These are phyloP conservation scores for Nerophis ophidion DNA, from an alignment of 2,113 vertebrate genomes.

Conservation along the genomic window DNA sequence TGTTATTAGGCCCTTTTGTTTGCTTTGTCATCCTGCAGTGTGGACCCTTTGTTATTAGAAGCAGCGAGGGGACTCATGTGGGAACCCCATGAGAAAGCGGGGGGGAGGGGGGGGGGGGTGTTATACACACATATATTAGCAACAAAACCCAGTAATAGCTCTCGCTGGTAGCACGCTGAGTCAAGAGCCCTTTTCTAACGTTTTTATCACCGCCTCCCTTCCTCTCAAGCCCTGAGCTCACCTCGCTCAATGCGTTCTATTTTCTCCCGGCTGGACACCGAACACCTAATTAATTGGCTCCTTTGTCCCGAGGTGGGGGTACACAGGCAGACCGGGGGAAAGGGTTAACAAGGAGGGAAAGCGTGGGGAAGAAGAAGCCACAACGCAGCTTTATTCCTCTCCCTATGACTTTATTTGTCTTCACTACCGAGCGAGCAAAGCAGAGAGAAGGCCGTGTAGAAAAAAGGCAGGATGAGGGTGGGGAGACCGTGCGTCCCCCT, in stretches of 20 bases:
- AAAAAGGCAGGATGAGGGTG: not conserved
- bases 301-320: conserved; percentile 24
- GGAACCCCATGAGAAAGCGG: conserved; percentile 26
- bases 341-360: conserved; percentile 18
- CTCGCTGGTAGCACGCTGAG: conserved; percentile 21
- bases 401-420: not conserved
- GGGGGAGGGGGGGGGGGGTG: too few species aligned
- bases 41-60: conserved; percentile 50
- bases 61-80: conserved; percentile 22
- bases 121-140: conserved; percentile 3
- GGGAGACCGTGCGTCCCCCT: conserved; percentile 32
- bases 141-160: conserved; percentile 14
- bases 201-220: conserved; percentile 3
- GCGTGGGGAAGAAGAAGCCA: conserved; percentile 8
- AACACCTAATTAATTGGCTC: conserved; percentile 50
- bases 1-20: conserved; percentile 58
- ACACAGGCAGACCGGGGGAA: not conserved
- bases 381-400: conserved; percentile 8
- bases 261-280: conserved; percentile 29
- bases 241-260: conserved; percentile 30
- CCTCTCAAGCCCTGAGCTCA: not conserved
- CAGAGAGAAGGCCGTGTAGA: not conserved
- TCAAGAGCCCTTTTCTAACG: conserved; percentile 33
- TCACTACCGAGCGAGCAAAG: conserved; percentile 2
- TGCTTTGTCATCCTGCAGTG: conserved; percentile 53